phyloP scores from a whole-genome alignment of 2,797 vertebrate species.

The Onychomys leucogaster region DNA sequence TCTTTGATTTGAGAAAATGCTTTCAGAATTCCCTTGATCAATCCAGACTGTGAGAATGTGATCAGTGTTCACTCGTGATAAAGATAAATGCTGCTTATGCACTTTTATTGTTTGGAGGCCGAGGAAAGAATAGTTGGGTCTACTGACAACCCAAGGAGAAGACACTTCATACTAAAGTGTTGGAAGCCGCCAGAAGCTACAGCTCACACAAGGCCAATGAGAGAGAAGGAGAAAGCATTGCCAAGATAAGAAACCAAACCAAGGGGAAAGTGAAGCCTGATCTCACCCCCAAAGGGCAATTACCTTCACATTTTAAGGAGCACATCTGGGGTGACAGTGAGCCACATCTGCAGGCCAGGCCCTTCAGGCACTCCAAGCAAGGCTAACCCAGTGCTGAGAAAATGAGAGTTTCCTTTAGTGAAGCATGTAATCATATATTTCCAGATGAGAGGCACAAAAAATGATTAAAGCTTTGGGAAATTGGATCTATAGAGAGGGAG shows the following conservation, averaged over 20 bases:
- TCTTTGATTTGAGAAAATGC: constrained; percentile 33
- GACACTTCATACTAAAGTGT: constrained; percentile 6
- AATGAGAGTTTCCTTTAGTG: constrained; percentile 69
- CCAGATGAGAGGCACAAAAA: constrained; percentile 79
- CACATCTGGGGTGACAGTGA: background rate
- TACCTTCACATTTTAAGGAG: constrained; percentile 6
- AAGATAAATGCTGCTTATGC: background rate
- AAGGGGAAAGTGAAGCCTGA: constrained; percentile 37
- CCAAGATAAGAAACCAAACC: constrained; percentile 19
- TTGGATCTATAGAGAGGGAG: constrained; percentile 64
- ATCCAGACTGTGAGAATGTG: constrained; percentile 19
- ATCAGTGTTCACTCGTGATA: constrained; percentile 28
- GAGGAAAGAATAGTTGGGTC: background rate
- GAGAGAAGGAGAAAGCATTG: constrained; percentile 47
- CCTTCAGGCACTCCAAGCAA: constrained; percentile 6
- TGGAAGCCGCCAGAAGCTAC: background rate
- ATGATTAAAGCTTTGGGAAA: constrained; percentile 77
- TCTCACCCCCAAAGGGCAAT: constrained; percentile 38
- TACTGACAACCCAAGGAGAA: background rate
- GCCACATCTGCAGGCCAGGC: background rate
- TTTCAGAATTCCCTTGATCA: background rate
- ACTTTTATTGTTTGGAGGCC: background rate
- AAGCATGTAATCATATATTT: constrained; percentile 80
- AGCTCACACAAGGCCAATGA: constrained; percentile 4
- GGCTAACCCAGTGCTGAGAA: background rate